Base-by-base conservation (phyloP, 2,888 invertebrate species). In the Keiferia lycopersicella region DNA sequence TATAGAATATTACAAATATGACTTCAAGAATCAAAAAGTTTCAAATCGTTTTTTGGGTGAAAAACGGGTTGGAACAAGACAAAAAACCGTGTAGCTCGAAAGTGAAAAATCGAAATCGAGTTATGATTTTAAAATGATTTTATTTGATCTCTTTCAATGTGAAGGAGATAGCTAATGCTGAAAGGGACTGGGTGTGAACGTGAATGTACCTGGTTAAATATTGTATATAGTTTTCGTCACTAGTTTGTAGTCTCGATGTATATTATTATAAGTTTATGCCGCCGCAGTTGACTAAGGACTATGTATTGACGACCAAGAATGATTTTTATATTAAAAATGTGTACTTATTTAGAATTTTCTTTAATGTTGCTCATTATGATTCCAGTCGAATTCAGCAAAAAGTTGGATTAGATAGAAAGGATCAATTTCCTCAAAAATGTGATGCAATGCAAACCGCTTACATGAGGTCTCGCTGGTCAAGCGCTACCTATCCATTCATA, bases 251-350 rank as follows among this genome's bases (percentile, higher is more conserved):
- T 81, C 14, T 59, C 16, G 22, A 41, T 59, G 56, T 56, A 56
- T 56, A 2, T 22, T 30, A 30, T n/a, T 53, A 60, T 79, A 73
- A 78, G 87, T 89, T 85, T 84, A 81, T 84, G 88, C 84, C 85
- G 83, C 86, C 89, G 90, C 90, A 89, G 89, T 90, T 88, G 88
- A 84, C 86, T 87, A 86, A 87, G 83, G 79, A 86, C 86, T 88
- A 87, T 87, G 56, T 56, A 56, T 34, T 56, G 56, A 84, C 76
- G 77, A 77, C 71, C 86, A 68, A 34, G 56, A n/a, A 48, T 50
- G 34, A 34, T 53, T 45, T 62, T 50, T 61, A 6, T 83, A 88
- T 84, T 88, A 88, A 88, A 34, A 88, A 84, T 82, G 67, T 84
- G 81, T 79, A 72, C 34, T 8, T 34, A 34, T 74, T 70, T 41